Conservation (phyloP, 2,113 vertebrate species). For the Bubo scandiacus region DNA sequence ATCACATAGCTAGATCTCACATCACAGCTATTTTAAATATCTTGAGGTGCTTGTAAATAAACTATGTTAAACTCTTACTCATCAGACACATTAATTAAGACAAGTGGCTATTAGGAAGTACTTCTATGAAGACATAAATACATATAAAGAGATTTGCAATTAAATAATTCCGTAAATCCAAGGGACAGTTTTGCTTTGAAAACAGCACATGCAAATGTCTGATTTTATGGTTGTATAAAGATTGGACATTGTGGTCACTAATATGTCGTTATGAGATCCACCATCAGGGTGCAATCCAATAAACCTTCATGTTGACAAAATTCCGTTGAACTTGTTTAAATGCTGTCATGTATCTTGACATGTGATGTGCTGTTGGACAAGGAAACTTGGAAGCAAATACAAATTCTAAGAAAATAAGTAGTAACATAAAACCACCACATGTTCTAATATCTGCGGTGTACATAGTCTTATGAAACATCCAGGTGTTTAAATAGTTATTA, state of each 20-base stretch:
- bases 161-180: not conserved
- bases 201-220: not conserved
- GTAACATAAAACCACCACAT: not conserved
- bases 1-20: not conserved
- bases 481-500: not conserved
- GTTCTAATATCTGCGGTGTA: not conserved
- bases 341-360: not conserved
- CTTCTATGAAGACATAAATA: not conserved
- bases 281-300: not conserved
- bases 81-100: conserved; percentile 23
- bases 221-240: not conserved
- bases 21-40: conserved; percentile 2
- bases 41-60: conserved; percentile 47
- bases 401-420: not conserved
- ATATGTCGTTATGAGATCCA: not conserved
- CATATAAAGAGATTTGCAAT: not conserved
- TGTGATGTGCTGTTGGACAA: not conserved
- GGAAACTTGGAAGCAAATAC: not conserved
- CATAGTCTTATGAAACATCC: not conserved
- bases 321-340: not conserved
- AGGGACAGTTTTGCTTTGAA: not conserved
- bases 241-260: not conserved
- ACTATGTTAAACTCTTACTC: conserved; percentile 6
- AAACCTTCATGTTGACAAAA: not conserved
- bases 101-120: not conserved